phyloP scores from a whole-genome alignment of 2,888 invertebrate genomes.

The Nasonovia ribisnigri region DNA sequence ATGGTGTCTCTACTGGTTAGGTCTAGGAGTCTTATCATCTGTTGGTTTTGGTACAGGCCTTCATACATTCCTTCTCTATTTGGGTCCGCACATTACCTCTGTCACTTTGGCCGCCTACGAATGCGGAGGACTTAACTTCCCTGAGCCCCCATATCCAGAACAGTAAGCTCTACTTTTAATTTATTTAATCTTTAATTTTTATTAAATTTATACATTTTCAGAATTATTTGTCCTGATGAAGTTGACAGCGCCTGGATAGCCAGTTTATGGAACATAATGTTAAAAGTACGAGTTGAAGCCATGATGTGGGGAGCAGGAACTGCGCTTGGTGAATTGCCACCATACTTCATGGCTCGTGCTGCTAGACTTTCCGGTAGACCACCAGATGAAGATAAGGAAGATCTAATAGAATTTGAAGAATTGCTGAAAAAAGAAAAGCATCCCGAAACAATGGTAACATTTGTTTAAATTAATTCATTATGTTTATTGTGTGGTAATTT shows the following conservation, averaged over 20 bases:
- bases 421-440: conserved; percentile 75
- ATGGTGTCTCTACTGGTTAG: conserved; percentile 92
- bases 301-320: conserved; percentile 99
- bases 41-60: conserved; percentile 98
- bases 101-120: conserved; percentile 99
- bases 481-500: background rate
- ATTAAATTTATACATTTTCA: conserved; percentile 71
- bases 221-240: conserved; percentile 91
- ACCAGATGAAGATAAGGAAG: conserved; percentile 76
- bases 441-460: conserved; percentile 68
- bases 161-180: conserved; percentile 77
- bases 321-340: conserved; percentile 98
- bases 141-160: conserved; percentile 97
- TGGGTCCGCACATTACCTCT: conserved; percentile 99
- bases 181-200: background rate
- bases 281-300: conserved; percentile 93
- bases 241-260: conserved; percentile 77
- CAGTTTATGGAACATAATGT: conserved; percentile 93
- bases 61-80: conserved; percentile 97
- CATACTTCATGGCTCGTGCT: conserved; percentile 99
- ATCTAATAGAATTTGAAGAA: conserved; percentile 81
- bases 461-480: background rate
- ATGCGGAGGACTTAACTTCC: conserved; percentile 94
- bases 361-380: conserved; percentile 78
- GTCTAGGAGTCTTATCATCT: conserved; percentile 94